Evolutionary conservation across 2,888 invertebrate species (phyloP), one percentile per base, ranked within the genome.

Genomic region (Electrophaes corylata): DNA sequence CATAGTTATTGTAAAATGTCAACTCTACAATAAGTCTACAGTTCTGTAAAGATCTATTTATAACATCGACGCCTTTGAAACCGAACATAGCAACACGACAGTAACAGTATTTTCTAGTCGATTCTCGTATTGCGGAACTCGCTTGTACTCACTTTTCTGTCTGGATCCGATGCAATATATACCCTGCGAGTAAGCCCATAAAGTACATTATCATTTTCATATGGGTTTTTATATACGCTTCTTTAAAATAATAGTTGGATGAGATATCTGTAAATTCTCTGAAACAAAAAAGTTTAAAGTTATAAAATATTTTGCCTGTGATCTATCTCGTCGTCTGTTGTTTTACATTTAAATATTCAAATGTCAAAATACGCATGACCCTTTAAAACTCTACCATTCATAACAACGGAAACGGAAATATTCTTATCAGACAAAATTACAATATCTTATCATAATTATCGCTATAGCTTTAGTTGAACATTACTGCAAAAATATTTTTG

Each of bases 121-220:
- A 41, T 47, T 18, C 47, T 33, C 26, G 41, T 33, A 33, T 41
- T 54, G 18, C 16, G 12, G 5, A 50, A 43, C 40, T 5, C 14
- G 16, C 16, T 44, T 35, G 20, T 12, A 74, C 88, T 91, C 86
- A 94, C 94, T 93, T 92, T 71, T 93, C 89, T 20, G 89, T 86
- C 79, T 95, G 94, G 57, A 95, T 90, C 62, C 92, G 84, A 79
- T 95, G 94, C 4, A 95, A 84, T 14, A 95, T 73, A 67, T 94
- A 95, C 26, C 95, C 95, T 11, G 93, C 93, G 11, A 94, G 67
- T 45, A 96, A 76, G 4, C 95, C 96, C 72, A 95, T 91, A 59
- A 94, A 93, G 72, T 95, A 95, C 0, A 94, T 93, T n/a, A 93
- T 93, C 66, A 95, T 94, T 72, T 95, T 93, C 94, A 95, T 95